A percentile compares a stretch with the other conserved stretches of the same genome.
Evolutionary conservation across 2,888 invertebrate species (phyloP).

Genomic region (Leptinotarsa juncta): DNA sequence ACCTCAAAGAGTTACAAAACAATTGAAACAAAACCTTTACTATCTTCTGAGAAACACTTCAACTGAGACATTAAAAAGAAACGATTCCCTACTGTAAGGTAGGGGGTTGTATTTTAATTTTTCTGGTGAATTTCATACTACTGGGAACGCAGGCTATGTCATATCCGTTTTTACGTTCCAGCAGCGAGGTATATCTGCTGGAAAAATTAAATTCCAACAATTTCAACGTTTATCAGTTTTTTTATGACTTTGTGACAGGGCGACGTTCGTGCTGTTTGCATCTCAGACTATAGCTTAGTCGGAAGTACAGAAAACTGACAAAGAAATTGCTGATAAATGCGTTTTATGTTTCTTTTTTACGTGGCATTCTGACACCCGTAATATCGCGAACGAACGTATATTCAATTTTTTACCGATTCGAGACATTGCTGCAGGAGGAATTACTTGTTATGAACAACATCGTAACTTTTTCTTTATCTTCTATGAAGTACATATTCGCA

Average conservation of each 20-base stretch:
- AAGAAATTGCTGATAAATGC: constrained; percentile 41
- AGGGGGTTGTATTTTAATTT: constrained; percentile 11
- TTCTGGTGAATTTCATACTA: constrained; percentile 48
- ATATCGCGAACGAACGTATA: background rate
- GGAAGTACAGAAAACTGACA: constrained; percentile 34
- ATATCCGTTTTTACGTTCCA: constrained; percentile 40
- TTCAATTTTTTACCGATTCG: constrained; percentile 5
- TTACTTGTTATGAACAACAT: background rate
- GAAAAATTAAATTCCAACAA: constrained; percentile 52
- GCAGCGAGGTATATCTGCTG: constrained; percentile 41
- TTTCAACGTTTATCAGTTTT: constrained; percentile 51
- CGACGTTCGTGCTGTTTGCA: constrained; percentile 50
- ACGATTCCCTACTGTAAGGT: background rate
- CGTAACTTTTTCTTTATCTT: background rate
- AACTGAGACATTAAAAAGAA: too few relatives aligned
- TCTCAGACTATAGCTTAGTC: constrained; percentile 45
- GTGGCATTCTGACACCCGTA: constrained; percentile 26
- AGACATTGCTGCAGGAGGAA: background rate
- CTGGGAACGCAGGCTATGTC: constrained; percentile 27
- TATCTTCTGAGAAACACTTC: too few relatives aligned
- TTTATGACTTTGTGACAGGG: constrained; percentile 50
- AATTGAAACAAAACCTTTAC: too few relatives aligned
- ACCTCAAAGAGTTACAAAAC: too few relatives aligned
- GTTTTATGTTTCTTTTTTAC: constrained; percentile 39
- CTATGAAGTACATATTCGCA: background rate